Conservation (phyloP, 1,140 invertebrate genomes). For the Neodiprion pinetum region DNA sequence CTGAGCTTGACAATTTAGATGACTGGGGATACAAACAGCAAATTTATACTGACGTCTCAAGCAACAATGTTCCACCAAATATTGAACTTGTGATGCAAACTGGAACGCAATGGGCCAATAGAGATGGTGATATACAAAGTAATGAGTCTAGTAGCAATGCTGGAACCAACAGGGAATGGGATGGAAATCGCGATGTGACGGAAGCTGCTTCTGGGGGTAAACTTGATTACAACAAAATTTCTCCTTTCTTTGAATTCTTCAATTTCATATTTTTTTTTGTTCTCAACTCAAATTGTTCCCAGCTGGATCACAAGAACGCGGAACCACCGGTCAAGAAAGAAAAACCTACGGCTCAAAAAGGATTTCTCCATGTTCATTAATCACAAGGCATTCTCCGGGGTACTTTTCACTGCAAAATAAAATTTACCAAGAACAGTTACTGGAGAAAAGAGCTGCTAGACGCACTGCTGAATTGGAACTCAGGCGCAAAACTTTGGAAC, state of each 20-base stretch:
- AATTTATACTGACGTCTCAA: constrained; percentile 13
- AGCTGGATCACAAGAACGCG: constrained; percentile 27
- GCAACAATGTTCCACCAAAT: constrained; percentile 23
- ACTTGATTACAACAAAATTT: constrained; percentile 10
- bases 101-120: constrained; percentile 23
- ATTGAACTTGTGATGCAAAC: constrained; percentile 26
- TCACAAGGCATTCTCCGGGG: constrained; percentile 23
- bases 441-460: constrained; percentile 41
- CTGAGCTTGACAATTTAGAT: constrained; percentile 35
- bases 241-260: neutral
- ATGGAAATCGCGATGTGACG: constrained; percentile 18
- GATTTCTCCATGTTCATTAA: constrained; percentile 35
- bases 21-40: constrained; percentile 41
- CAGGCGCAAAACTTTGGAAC: constrained; percentile 46
- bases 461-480: constrained; percentile 47
- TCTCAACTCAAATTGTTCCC: constrained; percentile 5
- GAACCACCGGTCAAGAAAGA: constrained; percentile 29
- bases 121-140: constrained; percentile 16
- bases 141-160: constrained; percentile 13
- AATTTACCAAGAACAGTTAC: constrained; percentile 48
- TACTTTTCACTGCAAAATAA: constrained; percentile 43
- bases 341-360: constrained; percentile 31
- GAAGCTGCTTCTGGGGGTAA: constrained; percentile 28
- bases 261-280: neutral
- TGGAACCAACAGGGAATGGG: constrained; percentile 22